Percentiles rank a stretch among this genome's conserved stretches.
These are phyloP conservation scores for Aulostomus chinensis DNA, from an alignment of 2,797 vertebrate genomes.

Conservation along the genomic window DNA sequence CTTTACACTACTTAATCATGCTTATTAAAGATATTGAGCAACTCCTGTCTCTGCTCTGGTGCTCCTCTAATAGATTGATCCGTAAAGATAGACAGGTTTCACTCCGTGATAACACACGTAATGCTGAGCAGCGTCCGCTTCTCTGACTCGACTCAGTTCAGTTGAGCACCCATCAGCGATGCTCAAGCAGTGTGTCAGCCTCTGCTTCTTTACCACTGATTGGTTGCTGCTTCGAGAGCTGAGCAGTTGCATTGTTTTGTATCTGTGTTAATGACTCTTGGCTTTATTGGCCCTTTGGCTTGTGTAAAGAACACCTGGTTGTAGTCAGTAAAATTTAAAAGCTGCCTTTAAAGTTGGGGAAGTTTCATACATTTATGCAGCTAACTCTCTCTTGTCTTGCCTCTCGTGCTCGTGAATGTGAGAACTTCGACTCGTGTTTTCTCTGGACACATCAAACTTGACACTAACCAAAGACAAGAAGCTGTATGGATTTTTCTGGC, in stretches of 20 bases:
- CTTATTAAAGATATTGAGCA: constrained; percentile 38
- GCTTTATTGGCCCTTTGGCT: constrained; percentile 54
- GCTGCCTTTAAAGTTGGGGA: constrained; percentile 46
- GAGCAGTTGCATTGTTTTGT: constrained; percentile 48
- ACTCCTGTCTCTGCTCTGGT: constrained; percentile 25
- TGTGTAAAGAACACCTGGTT: constrained; percentile 66
- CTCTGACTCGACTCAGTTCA: constrained; percentile 39
- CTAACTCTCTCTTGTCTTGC: no score
- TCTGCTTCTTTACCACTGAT: constrained; percentile 35
- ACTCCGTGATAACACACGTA: no score
- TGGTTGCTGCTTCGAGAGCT: constrained; percentile 45
- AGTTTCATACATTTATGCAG: no score
- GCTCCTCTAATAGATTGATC: constrained; percentile 8
- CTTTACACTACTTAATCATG: constrained; percentile 50
- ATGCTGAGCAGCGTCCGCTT: constrained; percentile 34
- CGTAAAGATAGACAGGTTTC: no score
- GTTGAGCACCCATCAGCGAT: constrained; percentile 50
- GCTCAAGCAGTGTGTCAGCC: constrained; percentile 38
- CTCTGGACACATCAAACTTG: constrained; percentile 13
- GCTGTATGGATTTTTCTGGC: constrained; percentile 47
- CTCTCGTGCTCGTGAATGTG: no score
- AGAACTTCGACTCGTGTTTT: constrained; percentile 26
- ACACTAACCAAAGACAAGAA: constrained; percentile 31
- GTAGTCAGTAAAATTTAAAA: constrained; percentile 60
- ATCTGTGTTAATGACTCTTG: constrained; percentile 61